Evolutionary conservation across 2,888 invertebrate genomes (phyloP), one percentile per base, ranked within the genome.

Genomic region (Dimorphilus gyrociliatus): DNA sequence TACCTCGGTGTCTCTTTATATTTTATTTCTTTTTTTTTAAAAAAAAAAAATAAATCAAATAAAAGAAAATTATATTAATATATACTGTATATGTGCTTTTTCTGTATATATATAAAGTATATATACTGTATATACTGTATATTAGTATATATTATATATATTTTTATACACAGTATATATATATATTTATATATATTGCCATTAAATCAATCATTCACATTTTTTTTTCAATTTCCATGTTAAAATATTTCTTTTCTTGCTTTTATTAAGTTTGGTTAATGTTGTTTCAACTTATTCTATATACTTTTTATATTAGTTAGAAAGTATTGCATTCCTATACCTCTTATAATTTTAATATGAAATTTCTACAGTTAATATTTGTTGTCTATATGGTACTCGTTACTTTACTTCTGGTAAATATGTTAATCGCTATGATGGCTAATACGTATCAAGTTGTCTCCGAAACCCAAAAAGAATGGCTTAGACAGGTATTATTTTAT

Each of bases 371-470:
- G 67, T 45, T 60, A 13, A 68, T 92, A 10, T 94, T 94, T 65
- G 79, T 92, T n/a, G 69, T 90, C 19, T 97, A 86, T 65, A 94
- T 94, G 86, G 81, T 80, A 33, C 80, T 92, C 56, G 94, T 92
- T 14, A 85, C 86, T 0, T 78, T 94, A 36, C 67, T 94, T 19
- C 68, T 94, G 34, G 84, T 94, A 29, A 94, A 94, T 70, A 86
- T 94, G 85, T 69, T 94, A 63, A 94, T 94, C 52, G 92, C 92
- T 40, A 94, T 94, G 92, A 94, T 94, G 94, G 94, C 92, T 0
- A 92, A 92, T 63, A 94, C 94, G 3, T 97, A 94, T 59, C 86
- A 88, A 61, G 84, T 88, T 66, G 90, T 94, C 19, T 54, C 48
- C 1, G 86, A 90, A 64, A 88, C 90, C 0, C 73, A 84, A 44